Percentiles rank a stretch among this genome's conserved stretches.
Conservation (phyloP, 35 echinoderm and acorn worm species). For the Ophioderma brevispina region DNA sequence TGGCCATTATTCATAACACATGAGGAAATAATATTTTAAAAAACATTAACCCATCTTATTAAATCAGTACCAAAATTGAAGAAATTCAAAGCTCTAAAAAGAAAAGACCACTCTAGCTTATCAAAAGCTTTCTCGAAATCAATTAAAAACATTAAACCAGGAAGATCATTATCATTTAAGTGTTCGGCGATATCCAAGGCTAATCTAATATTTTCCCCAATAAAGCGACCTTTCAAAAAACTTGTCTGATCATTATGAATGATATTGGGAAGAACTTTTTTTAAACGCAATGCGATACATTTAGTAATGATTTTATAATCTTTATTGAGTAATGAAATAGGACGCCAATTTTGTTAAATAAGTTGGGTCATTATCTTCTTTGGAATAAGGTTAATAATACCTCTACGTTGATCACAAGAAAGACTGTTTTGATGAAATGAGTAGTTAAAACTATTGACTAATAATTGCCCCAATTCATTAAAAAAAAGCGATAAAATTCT, state of each 20-base stretch:
- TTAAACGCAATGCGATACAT: constrained; percentile 39
- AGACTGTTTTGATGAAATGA: background rate
- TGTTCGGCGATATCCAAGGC: constrained; percentile 23
- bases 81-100: constrained; percentile 5
- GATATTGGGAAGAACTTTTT: constrained; percentile 12
- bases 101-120: constrained; percentile 38
- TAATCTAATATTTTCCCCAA: constrained; percentile 61
- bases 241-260: constrained; percentile 57
- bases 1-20: constrained; percentile 67
- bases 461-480: too few relatives aligned
- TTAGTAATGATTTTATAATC: constrained; percentile 62
- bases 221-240: constrained; percentile 57
- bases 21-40: constrained; percentile 48
- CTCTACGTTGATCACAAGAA: constrained; percentile 13
- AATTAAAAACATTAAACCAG: constrained; percentile 48
- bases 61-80: constrained; percentile 46
- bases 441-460: too few relatives aligned
- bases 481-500: too few relatives aligned
- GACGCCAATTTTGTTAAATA: constrained; percentile 45
- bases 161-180: constrained; percentile 17
- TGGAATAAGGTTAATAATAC: constrained; percentile 37
- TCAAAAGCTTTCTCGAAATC: constrained; percentile 71
- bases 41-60: constrained; percentile 1
- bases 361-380: constrained; percentile 47
- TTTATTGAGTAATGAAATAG: constrained; percentile 32